A percentile compares a stretch with the other conserved stretches of the same genome.
Evolutionary conservation across 2,113 vertebrate species (phyloP).

Genomic region (Hyla sarda): DNA sequence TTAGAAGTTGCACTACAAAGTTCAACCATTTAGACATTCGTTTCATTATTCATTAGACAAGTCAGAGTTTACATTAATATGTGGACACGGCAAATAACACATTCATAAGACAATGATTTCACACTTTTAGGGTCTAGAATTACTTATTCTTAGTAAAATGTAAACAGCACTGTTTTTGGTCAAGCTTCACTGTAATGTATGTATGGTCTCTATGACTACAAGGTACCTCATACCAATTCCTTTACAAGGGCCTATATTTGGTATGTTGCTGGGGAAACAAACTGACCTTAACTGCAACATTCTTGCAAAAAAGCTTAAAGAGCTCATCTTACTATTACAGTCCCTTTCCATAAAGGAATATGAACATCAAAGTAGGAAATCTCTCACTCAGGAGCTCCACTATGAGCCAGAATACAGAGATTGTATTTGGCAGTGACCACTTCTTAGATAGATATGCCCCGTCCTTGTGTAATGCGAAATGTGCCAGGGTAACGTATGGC

Average conservation of each 20-base stretch:
- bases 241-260: background rate
- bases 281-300: background rate
- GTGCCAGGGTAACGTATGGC: background rate
- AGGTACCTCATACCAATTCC: background rate
- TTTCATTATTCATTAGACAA: background rate
- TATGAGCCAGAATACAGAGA: background rate
- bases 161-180: background rate
- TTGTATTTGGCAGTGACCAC: background rate
- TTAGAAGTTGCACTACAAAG: background rate
- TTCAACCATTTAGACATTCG: slow-evolving; percentile 19
- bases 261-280: background rate
- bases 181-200: background rate
- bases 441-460: background rate
- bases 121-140: background rate
- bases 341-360: background rate
- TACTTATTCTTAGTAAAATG: background rate
- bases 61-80: background rate
- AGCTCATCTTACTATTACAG: background rate
- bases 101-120: background rate
- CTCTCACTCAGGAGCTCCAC: background rate
- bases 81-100: slow-evolving; percentile 2
- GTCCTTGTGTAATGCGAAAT: background rate
- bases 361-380: background rate
- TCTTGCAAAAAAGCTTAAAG: background rate
- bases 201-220: background rate